These are phyloP conservation scores for Corbicula japonica DNA, from an alignment of 2,888 invertebrate species.

Conservation along the genomic window DNA sequence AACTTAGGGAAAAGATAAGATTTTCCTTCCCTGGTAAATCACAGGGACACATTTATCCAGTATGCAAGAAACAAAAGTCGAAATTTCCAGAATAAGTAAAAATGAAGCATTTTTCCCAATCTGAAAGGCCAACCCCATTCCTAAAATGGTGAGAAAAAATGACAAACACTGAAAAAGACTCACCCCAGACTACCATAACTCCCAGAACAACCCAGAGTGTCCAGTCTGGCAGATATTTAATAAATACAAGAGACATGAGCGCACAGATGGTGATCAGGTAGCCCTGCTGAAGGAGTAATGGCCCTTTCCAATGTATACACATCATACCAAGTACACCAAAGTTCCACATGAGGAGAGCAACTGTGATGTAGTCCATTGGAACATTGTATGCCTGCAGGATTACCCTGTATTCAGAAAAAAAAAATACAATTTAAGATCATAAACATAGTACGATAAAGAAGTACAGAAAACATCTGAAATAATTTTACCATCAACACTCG, in stretches of 20 bases:
- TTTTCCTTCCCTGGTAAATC: no score
- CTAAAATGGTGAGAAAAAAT: background rate
- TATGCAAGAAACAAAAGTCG: no score
- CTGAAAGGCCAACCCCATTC: no score
- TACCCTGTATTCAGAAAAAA: conserved; percentile 89
- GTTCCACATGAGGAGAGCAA: conserved; percentile 97
- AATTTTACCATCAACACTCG: no score
- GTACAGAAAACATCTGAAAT: no score
- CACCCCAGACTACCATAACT: conserved; percentile 99
- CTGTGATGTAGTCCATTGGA: conserved; percentile 97
- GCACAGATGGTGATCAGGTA: conserved; percentile 99
- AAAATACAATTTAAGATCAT: background rate
- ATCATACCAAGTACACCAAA: conserved; percentile 98
- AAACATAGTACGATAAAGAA: background rate
- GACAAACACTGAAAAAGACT: conserved; percentile 48
- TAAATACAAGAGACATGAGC: conserved; percentile 99
- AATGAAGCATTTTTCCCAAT: no score
- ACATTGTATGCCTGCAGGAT: conserved; percentile 97
- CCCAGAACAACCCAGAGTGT: conserved; percentile 99
- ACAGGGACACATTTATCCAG: no score
- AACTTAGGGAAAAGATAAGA: no score
- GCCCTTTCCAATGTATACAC: conserved; percentile 99
- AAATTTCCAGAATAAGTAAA: no score
- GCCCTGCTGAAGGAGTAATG: conserved; percentile 94
- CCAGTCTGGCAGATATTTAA: conserved; percentile 99